Evolutionary conservation across 2,888 invertebrate species (phyloP).

Genomic region (Heliothis peltigera): DNA sequence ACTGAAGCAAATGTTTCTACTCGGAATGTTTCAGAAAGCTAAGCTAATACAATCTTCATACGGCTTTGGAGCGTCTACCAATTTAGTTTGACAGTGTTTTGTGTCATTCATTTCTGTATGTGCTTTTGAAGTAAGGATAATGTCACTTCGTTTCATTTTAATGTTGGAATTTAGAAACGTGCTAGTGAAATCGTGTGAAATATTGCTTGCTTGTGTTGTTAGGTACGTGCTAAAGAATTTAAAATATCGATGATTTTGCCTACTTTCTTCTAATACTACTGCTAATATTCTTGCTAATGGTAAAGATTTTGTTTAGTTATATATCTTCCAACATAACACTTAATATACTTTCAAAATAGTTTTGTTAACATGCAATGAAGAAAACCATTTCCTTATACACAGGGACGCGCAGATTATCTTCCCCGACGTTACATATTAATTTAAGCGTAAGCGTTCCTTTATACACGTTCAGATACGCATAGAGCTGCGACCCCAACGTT

Average conservation of each 20-base stretch:
- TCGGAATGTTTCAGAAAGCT: constrained; percentile 39
- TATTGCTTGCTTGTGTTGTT: constrained; percentile 19
- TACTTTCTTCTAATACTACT: constrained; percentile 27
- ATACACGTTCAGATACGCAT: constrained; percentile 53
- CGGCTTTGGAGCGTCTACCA: constrained; percentile 39
- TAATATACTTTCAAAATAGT: constrained; percentile 3
- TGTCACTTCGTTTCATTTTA: constrained; percentile 32
- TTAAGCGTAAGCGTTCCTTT: constrained; percentile 55
- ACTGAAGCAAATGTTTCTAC: constrained; percentile 45
- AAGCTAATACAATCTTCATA: constrained; percentile 49
- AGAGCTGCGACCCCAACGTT: constrained; percentile 58
- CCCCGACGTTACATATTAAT: constrained; percentile 54
- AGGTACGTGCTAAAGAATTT: constrained; percentile 32
- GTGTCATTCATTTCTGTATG: too few species aligned
- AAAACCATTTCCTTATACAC: constrained; percentile 20
- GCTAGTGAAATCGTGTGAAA: constrained; percentile 59
- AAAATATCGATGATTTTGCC: constrained; percentile 30
- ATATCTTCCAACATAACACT: background rate
- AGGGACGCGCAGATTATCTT: constrained; percentile 39
- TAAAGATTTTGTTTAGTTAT: background rate
- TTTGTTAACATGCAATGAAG: background rate
- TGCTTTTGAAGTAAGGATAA: constrained; percentile 34
- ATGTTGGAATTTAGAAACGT: constrained; percentile 51
- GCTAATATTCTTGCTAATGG: constrained; percentile 16
- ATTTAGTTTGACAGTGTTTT: constrained; percentile 39